phyloP scores from a whole-genome alignment of 2,113 vertebrate species.

The Plecotus auritus region DNA sequence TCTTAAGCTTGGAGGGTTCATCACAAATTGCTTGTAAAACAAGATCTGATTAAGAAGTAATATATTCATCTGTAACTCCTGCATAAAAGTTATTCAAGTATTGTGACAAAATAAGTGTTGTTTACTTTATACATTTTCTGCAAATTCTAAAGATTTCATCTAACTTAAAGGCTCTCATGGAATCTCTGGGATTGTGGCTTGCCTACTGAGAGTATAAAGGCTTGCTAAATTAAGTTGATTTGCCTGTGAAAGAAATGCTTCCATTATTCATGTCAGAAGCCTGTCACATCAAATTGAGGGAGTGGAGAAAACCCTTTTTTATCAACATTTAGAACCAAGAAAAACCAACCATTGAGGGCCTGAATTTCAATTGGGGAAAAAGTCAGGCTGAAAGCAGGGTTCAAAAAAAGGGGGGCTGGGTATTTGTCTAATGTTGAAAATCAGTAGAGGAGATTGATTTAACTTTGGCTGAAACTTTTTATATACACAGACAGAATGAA shows the following conservation, averaged over 20 bases:
- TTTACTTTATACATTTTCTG: slow-evolving; percentile 87
- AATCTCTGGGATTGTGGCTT: slow-evolving; percentile 96
- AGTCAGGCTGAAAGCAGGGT: slow-evolving; percentile 96
- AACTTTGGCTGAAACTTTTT: slow-evolving; percentile 84
- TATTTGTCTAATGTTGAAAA: slow-evolving; percentile 91
- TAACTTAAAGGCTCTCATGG: slow-evolving; percentile 93
- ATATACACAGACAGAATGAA: slow-evolving; percentile 77
- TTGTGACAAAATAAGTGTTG: slow-evolving; percentile 87
- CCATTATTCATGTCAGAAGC: slow-evolving; percentile 99
- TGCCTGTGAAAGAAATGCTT: slow-evolving; percentile 98
- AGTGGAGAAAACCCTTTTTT: slow-evolving; percentile 97
- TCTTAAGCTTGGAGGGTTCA: slow-evolving; percentile 61
- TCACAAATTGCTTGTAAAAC: slow-evolving; percentile 82
- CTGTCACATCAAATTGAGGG: slow-evolving; percentile 99
- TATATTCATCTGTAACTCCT: slow-evolving; percentile 83
- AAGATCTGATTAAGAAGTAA: slow-evolving; percentile 84
- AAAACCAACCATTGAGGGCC: slow-evolving; percentile 93
- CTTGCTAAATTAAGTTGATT: slow-evolving; percentile 99
- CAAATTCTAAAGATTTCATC: slow-evolving; percentile 92
- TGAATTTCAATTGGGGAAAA: slow-evolving; percentile 95
- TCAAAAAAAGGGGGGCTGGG: slow-evolving; percentile 78
- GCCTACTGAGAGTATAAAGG: slow-evolving; percentile 93
- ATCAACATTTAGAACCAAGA: slow-evolving; percentile 96
- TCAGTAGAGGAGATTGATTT: slow-evolving; percentile 88
- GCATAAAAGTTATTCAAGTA: slow-evolving; percentile 86